Percentiles rank a stretch among this genome's conserved stretches.
Evolutionary conservation across 2,888 invertebrate species (phyloP).

Genomic region (Nymphalis polychloros): DNA sequence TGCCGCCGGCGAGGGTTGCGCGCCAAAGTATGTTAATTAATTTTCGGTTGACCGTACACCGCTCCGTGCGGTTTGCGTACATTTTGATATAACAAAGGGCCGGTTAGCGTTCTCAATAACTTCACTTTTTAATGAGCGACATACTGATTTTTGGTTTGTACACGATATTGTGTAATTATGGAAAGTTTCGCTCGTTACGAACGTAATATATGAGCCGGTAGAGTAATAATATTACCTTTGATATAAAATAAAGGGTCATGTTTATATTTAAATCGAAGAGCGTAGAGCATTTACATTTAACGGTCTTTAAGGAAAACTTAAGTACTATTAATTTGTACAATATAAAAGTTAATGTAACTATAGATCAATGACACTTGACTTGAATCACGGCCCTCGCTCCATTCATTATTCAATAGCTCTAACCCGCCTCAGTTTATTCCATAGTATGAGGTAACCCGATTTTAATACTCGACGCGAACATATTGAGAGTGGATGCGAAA

Average conservation of each 20-base stretch:
- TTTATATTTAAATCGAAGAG: neutral
- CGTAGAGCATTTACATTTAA: neutral
- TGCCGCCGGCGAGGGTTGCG: constrained; percentile 60
- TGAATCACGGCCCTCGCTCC: constrained; percentile 56
- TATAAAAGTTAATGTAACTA: constrained; percentile 23
- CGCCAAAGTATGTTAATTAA: constrained; percentile 81
- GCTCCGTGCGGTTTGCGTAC: constrained; percentile 70
- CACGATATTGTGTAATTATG: constrained; percentile 28
- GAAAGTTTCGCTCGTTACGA: constrained; percentile 6
- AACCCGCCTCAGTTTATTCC: constrained; percentile 47
- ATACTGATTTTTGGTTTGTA: constrained; percentile 37
- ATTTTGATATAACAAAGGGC: constrained; percentile 70
- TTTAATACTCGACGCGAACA: constrained; percentile 34
- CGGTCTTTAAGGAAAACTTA: constrained; percentile 4
- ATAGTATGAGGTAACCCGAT: constrained; percentile 42
- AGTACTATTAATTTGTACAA: constrained; percentile 14
- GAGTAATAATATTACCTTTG: neutral
- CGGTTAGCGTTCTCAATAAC: constrained; percentile 46
- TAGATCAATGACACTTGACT: constrained; percentile 47
- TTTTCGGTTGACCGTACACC: constrained; percentile 78
- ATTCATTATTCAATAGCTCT: constrained; percentile 72
- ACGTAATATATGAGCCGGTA: constrained; percentile 2
- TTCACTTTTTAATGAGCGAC: constrained; percentile 40
- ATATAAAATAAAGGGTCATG: neutral
- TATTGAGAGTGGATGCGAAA: constrained; percentile 28